Conservation (phyloP, 2,888 invertebrate species). For the Rhorus exstirpatorius region DNA sequence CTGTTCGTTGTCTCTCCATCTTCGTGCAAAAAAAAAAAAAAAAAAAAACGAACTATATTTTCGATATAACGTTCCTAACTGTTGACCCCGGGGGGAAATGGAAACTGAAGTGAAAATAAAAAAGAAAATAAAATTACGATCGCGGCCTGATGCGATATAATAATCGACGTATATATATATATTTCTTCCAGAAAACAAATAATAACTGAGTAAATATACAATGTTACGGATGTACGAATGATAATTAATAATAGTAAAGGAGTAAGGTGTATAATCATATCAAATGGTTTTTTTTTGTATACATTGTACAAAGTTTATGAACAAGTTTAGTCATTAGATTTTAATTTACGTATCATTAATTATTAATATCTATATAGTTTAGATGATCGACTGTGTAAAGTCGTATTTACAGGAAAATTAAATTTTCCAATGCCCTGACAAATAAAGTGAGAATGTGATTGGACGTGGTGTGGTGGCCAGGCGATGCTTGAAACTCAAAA, state of each 20-base stretch:
- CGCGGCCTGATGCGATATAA: slow-evolving; percentile 71
- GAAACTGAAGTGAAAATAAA: slow-evolving; percentile 43
- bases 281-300: slow-evolving; percentile 83
- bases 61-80: slow-evolving; percentile 84
- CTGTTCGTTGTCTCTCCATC: slow-evolving; percentile 73
- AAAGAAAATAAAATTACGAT: slow-evolving; percentile 66
- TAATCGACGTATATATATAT: slow-evolving; percentile 77
- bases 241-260: slow-evolving; percentile 71
- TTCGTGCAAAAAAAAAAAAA: slow-evolving; percentile 71
- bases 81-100: slow-evolving; percentile 69
- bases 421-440: slow-evolving; percentile 72
- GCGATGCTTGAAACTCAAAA: slow-evolving; percentile 37
- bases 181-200: slow-evolving; percentile 80
- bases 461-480: too few relatives aligned
- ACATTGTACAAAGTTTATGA: slow-evolving; percentile 83
- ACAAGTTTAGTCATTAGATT: slow-evolving; percentile 83
- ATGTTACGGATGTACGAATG: slow-evolving; percentile 67
- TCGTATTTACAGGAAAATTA: slow-evolving; percentile 32
- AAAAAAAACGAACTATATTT: slow-evolving; percentile 81
- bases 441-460: slow-evolving; percentile 79
- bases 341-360: slow-evolving; percentile 80
- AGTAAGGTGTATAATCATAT: slow-evolving; percentile 83
- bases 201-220: slow-evolving; percentile 71
- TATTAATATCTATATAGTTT: slow-evolving; percentile 54
- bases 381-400: slow-evolving; percentile 50